Conservation (phyloP, 2,113 vertebrate species). For the Psettodes erumei region DNA sequence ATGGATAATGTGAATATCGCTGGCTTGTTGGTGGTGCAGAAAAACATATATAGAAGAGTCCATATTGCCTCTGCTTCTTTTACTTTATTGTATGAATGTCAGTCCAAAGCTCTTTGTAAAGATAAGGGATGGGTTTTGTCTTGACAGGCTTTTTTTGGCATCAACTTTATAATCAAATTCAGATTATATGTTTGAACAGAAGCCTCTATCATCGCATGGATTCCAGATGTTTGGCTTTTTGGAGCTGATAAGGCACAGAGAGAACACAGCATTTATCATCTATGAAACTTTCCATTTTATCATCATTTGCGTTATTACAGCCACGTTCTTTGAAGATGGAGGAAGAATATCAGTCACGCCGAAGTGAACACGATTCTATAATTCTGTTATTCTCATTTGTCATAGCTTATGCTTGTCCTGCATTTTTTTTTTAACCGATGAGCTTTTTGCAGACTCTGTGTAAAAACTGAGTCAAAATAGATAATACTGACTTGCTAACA, state of each 20-base stretch:
- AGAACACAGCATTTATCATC: constrained; percentile 22
- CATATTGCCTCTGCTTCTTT: background rate
- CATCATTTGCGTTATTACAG: constrained; percentile 39
- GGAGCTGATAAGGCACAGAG: constrained; percentile 19
- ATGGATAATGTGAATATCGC: background rate
- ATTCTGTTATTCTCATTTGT: constrained; percentile 48
- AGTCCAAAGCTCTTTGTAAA: too few relatives aligned
- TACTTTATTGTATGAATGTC: constrained; percentile 3
- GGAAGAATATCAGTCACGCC: constrained; percentile 43
- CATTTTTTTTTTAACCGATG: constrained; percentile 38
- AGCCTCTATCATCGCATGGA: constrained; percentile 9
- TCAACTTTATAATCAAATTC: background rate
- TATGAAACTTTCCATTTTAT: constrained; percentile 26
- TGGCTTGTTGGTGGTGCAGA: background rate
- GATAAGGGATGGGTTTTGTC: too few relatives aligned
- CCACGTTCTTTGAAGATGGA: constrained; percentile 31
- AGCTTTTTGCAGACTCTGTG: constrained; percentile 30
- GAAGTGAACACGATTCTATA: constrained; percentile 35
- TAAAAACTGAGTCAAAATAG: constrained; percentile 51
- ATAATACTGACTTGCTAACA: constrained; percentile 50
- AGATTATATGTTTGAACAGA: constrained; percentile 2
- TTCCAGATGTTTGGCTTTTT: constrained; percentile 23
- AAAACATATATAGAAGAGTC: background rate
- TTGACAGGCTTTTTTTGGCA: background rate
- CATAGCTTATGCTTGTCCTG: constrained; percentile 32